These are phyloP conservation scores for Oscheius sp. DNA, from an alignment of 2,888 invertebrate genomes.

Conservation along the genomic window DNA sequence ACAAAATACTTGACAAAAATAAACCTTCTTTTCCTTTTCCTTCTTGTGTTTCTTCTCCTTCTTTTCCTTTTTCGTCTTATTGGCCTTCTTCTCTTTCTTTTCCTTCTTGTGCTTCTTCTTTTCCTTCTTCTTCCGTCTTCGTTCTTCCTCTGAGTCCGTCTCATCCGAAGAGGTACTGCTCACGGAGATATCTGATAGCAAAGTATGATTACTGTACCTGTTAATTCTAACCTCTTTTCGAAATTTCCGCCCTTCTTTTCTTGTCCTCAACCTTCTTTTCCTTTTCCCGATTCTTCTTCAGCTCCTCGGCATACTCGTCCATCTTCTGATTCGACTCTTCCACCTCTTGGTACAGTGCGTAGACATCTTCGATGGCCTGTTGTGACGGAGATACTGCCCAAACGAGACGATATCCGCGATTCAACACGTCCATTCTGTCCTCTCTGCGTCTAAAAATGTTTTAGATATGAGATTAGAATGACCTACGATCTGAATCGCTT, in stretches of 20 bases:
- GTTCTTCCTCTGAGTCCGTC: slow-evolving; percentile 40
- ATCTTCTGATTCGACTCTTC: slow-evolving; percentile 53
- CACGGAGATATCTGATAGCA: slow-evolving; percentile 6
- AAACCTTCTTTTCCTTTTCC: slow-evolving; percentile 31
- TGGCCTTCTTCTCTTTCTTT: slow-evolving; percentile 47
- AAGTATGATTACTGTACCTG: background rate
- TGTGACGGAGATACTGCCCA: slow-evolving; percentile 62
- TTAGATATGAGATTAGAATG: background rate
- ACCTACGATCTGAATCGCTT: slow-evolving; percentile 8
- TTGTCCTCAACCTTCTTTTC: slow-evolving; percentile 49
- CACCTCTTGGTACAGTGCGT: slow-evolving; percentile 49
- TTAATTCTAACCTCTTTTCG: slow-evolving; percentile 16
- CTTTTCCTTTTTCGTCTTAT: slow-evolving; percentile 50
- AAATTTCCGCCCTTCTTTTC: slow-evolving; percentile 39
- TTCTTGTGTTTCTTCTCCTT: slow-evolving; percentile 47
- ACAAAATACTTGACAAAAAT: background rate
- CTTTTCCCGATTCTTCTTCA: slow-evolving; percentile 54
- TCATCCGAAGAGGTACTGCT: slow-evolving; percentile 15
- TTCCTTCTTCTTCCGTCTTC: slow-evolving; percentile 45
- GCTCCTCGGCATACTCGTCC: slow-evolving; percentile 45
- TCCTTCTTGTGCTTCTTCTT: slow-evolving; percentile 52
- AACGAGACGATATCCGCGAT: slow-evolving; percentile 41
- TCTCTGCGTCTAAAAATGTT: slow-evolving; percentile 48
- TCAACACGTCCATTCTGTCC: slow-evolving; percentile 46
- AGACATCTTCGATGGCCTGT: slow-evolving; percentile 52